A percentile compares a stretch with the other conserved stretches of the same genome.
Evolutionary conservation across 1,140 invertebrate species (phyloP).

Genomic region (Apis dorsata): DNA sequence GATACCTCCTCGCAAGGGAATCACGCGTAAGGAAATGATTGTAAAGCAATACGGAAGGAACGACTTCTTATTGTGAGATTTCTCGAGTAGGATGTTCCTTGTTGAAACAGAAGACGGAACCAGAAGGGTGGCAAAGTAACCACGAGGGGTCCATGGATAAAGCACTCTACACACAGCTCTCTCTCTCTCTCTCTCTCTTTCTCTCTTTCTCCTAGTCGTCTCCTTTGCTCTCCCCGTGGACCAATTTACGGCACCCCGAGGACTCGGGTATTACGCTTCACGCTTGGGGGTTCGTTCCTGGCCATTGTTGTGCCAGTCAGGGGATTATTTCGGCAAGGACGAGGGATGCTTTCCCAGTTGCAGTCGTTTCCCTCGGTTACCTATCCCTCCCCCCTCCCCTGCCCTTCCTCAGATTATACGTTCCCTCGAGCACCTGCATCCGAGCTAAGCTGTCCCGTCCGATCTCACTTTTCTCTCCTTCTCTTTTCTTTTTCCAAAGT

Average conservation of each 20-base stretch:
- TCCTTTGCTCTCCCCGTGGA: slow-evolving; percentile 67
- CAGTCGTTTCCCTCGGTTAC: slow-evolving; percentile 38
- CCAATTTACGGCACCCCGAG: slow-evolving; percentile 76
- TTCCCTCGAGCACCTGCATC: slow-evolving; percentile 39
- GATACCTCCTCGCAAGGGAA: neutral
- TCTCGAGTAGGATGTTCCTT: slow-evolving; percentile 40
- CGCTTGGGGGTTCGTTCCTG: slow-evolving; percentile 73
- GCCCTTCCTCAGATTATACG: slow-evolving; percentile 15
- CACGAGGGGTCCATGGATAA: slow-evolving; percentile 53
- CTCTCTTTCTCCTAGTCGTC: neutral
- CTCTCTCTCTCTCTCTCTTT: neutral
- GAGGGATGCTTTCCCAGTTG: slow-evolving; percentile 32
- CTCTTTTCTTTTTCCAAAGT: neutral
- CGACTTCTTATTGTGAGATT: slow-evolving; percentile 26
- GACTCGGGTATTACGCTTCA: slow-evolving; percentile 65
- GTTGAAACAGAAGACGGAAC: slow-evolving; percentile 39
- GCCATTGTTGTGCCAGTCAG: slow-evolving; percentile 72
- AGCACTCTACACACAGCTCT: slow-evolving; percentile 13
- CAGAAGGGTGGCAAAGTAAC: slow-evolving; percentile 52
- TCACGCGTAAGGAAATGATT: neutral
- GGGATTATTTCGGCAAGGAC: slow-evolving; percentile 73
- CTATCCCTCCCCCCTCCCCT: fast-evolving
- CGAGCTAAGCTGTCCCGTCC: slow-evolving; percentile 28
- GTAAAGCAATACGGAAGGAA: slow-evolving; percentile 30
- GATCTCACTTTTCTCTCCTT: neutral